Percentiles rank a stretch among this genome's conserved stretches.
Conservation (phyloP, 2,113 vertebrate species). For the Scomber colias region DNA sequence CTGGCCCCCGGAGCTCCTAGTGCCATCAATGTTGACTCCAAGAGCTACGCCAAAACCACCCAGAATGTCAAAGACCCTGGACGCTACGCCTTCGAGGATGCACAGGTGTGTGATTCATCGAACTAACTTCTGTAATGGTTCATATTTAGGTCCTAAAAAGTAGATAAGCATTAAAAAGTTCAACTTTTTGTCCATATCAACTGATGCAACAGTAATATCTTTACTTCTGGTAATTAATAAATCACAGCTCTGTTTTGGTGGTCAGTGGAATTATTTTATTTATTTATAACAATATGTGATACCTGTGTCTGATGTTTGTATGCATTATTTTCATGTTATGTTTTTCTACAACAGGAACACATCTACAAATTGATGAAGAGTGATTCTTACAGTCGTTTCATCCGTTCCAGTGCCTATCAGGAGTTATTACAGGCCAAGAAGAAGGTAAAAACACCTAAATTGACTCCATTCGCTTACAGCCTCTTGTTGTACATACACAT, state of each 20-base stretch:
- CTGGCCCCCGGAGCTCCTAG: slow-evolving; percentile 95
- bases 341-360: slow-evolving; percentile 88
- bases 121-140: not conserved
- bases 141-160: not conserved
- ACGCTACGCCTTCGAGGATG: slow-evolving; percentile 95
- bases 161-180: too few species aligned
- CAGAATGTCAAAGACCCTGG: slow-evolving; percentile 97
- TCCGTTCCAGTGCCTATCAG: slow-evolving; percentile 99
- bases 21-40: slow-evolving; percentile 97
- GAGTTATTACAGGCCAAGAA: slow-evolving; percentile 99
- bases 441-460: slow-evolving; percentile 86
- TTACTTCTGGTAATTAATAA: not conserved
- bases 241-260: not conserved
- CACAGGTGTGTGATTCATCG: slow-evolving; percentile 86
- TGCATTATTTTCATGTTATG: slow-evolving; percentile 1
- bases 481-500: not conserved
- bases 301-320: not conserved
- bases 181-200: not conserved
- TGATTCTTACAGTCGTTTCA: slow-evolving; percentile 98
- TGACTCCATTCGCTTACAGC: not conserved
- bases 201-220: not conserved
- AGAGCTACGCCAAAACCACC: slow-evolving; percentile 97
- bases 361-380: slow-evolving; percentile 99
- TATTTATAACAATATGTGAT: not conserved
- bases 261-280: not conserved